phyloP scores from a whole-genome alignment of 2,113 vertebrate species.

The Odontesthes bonariensis region DNA sequence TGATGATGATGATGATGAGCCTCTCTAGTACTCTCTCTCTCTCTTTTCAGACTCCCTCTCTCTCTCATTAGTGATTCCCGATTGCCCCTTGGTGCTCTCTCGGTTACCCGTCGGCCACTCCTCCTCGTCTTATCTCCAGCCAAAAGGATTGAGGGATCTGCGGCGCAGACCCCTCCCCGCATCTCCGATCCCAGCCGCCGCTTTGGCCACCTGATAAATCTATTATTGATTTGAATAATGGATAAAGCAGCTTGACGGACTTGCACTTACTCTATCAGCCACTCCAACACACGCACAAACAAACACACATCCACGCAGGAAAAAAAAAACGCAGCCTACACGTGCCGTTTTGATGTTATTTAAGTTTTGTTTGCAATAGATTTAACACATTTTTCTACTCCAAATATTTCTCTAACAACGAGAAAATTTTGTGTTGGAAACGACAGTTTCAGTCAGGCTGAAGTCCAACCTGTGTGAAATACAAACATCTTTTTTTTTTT shows the following conservation, averaged over 20 bases:
- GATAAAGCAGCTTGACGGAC: conserved; percentile 52
- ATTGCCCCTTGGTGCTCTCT: conserved; percentile 80
- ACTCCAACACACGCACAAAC: conserved; percentile 1
- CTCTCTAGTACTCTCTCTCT: conserved; percentile 44
- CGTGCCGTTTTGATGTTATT: background rate
- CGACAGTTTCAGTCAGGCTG: no score
- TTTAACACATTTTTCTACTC: conserved; percentile 28
- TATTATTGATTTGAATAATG: conserved; percentile 79
- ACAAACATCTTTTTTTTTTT: background rate
- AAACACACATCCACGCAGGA: background rate
- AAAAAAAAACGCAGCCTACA: background rate
- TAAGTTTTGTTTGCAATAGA: conserved; percentile 7
- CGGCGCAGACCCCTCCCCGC: conserved; percentile 83
- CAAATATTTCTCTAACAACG: background rate
- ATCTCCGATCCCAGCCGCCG: conserved; percentile 69
- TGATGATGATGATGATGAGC: conserved; percentile 79
- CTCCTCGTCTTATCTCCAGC: conserved; percentile 88
- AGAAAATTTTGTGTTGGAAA: no score
- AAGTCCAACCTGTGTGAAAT: background rate
- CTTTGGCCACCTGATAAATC: conserved; percentile 77
- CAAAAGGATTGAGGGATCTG: conserved; percentile 82
- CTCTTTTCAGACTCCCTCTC: conserved; percentile 53
- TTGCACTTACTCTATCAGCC: conserved; percentile 23
- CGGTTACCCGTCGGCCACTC: conserved; percentile 85
- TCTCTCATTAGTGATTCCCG: conserved; percentile 84